Evolutionary conservation across 2,888 invertebrate genomes (phyloP).

Genomic region (Andrena flavipes): DNA sequence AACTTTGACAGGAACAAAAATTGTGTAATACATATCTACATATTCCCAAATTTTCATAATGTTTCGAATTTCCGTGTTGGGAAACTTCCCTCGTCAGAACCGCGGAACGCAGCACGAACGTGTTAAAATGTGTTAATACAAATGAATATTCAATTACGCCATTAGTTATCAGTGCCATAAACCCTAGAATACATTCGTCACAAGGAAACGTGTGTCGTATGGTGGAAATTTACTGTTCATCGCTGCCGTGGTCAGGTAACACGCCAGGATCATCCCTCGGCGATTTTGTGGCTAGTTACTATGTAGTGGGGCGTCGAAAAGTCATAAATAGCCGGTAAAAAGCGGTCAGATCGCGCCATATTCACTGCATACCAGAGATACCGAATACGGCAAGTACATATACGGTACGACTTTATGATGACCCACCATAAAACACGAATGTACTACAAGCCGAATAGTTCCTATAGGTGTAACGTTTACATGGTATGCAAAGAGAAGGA

Average conservation of each 20-base stretch:
- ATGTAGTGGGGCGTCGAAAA: constrained; percentile 32
- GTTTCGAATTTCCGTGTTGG: background rate
- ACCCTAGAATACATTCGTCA: background rate
- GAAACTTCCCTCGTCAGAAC: background rate
- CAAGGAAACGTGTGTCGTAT: background rate
- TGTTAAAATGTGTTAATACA: constrained; percentile 12
- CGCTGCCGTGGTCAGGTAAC: constrained; percentile 2
- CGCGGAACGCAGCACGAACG: background rate
- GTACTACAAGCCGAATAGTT: constrained; percentile 67
- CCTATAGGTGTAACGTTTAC: constrained; percentile 63
- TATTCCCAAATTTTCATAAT: too few species aligned
- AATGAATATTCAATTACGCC: constrained; percentile 9
- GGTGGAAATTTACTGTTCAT: background rate
- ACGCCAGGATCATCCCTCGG: constrained; percentile 44
- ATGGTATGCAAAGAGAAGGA: constrained; percentile 18
- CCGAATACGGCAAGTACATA: constrained; percentile 71
- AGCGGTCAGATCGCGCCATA: constrained; percentile 72
- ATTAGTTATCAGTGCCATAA: constrained; percentile 19
- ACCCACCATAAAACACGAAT: constrained; percentile 72
- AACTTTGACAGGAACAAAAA: too few species aligned
- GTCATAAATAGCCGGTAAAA: constrained; percentile 66
- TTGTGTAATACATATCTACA: too few species aligned
- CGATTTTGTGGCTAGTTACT: constrained; percentile 37
- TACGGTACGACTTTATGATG: constrained; percentile 77
- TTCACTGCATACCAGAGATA: constrained; percentile 77